A percentile compares a stretch with the other conserved stretches of the same genome.
Conservation (phyloP, 2,888 invertebrate genomes). For the Pterobdella sp. region DNA sequence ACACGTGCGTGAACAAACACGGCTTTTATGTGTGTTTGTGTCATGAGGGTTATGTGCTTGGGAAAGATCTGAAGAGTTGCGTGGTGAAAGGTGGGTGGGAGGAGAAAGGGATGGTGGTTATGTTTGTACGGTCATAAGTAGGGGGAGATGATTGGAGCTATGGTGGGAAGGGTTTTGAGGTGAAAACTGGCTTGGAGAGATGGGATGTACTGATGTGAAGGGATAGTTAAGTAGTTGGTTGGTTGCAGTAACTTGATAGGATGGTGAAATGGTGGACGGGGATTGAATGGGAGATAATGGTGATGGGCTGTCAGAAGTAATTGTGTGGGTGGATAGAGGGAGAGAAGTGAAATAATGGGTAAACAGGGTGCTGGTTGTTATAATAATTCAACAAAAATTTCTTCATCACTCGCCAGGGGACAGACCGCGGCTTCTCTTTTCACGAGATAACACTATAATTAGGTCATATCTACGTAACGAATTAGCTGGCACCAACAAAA, state of each 20-base stretch:
- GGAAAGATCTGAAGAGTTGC: background rate
- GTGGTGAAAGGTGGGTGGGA: background rate
- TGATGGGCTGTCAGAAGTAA: too few species aligned
- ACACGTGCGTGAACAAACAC: background rate
- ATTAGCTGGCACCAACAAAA: too few species aligned
- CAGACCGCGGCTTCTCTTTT: too few species aligned
- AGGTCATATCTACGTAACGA: too few species aligned
- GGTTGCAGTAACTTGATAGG: background rate
- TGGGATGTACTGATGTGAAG: background rate
- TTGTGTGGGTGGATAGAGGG: background rate
- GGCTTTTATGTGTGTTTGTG: background rate
- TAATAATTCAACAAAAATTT: too few species aligned
- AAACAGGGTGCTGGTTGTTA: background rate
- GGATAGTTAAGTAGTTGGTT: background rate
- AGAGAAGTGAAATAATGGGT: background rate
- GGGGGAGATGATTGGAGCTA: background rate
- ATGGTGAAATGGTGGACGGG: background rate
- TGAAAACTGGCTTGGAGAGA: background rate
- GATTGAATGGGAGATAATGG: background rate
- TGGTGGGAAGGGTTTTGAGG: background rate
- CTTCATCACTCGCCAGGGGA: too few species aligned
- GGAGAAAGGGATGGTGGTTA: background rate
- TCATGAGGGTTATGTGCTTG: background rate
- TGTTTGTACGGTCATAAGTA: background rate
- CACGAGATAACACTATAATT: too few species aligned